Conservation (phyloP, 1,140 invertebrate species). For the Zaprionus davidi region DNA sequence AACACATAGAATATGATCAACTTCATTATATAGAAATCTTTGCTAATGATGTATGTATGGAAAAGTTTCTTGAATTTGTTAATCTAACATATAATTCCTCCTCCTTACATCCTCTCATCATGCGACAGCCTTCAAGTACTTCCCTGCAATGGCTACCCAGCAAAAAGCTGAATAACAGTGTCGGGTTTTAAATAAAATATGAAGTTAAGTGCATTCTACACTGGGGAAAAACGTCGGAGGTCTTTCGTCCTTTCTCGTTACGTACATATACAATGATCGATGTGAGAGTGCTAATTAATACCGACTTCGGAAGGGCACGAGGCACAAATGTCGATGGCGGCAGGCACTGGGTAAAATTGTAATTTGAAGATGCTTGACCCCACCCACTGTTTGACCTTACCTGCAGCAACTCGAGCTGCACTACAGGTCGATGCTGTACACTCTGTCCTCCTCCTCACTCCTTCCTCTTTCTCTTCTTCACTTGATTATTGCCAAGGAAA, state of each 20-base stretch:
- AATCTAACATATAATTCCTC: too few relatives aligned
- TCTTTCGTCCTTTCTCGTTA: background rate
- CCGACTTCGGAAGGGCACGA: conserved; percentile 1
- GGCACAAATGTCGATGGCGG: background rate
- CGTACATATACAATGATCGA: background rate
- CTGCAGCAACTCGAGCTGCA: conserved; percentile 8
- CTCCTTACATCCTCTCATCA: too few relatives aligned
- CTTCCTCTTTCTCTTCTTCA: background rate
- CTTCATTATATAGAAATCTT: too few relatives aligned
- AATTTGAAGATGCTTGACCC: conserved; percentile 27
- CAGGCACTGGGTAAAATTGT: conserved; percentile 5
- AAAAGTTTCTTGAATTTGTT: too few relatives aligned
- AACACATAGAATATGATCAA: background rate
- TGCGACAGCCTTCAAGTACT: too few relatives aligned
- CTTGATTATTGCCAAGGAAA: conserved; percentile 24
- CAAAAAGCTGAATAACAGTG: background rate
- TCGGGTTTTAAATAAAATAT: background rate
- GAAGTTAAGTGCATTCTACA: background rate
- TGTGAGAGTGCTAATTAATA: conserved; percentile 29
- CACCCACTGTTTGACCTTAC: background rate
- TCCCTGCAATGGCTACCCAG: too few relatives aligned
- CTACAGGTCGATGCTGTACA: background rate
- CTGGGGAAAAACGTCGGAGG: background rate
- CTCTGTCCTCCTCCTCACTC: background rate
- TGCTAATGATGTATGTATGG: too few relatives aligned